Base-by-base conservation (phyloP, 2,888 invertebrate species). In the Rhogogaster chlorosoma region DNA sequence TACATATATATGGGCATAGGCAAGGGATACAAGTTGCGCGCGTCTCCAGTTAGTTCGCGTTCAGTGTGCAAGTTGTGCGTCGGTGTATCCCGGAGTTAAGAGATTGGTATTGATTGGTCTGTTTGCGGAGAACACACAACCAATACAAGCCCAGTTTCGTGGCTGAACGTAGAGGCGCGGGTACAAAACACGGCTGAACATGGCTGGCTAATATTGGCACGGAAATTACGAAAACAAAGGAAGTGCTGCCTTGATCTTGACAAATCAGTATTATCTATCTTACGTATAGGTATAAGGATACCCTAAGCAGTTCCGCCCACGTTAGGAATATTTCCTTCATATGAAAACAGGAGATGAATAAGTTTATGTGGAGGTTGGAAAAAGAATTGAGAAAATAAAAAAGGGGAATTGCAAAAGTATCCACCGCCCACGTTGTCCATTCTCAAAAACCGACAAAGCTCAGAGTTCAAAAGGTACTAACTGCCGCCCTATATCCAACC, bases 141-240 rank as follows among this genome's bases (percentile, higher is more conserved):
- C 91, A 90, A 91, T 92, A 91, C 90, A 88, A 88, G 85, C 70
- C 18, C 85, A 86, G 87, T 88, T 86, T 84, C 84, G 86, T 84
- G 84, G 78, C 32, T 32, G 82, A 29, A 75, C 73, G 42, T 64
- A 57, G 22, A 32, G 53, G 70, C 61, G 26, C 53, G 71, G 67
- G 45, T 64, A 78, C 85, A 83, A 83, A 85, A 85, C 71, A 89
- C 86, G 88, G 80, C 61, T 61, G 90, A 91, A 92, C 91, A 91
- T 90, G 89, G 84, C 91, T 90, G 91, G 91, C 92, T 91, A 92
- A 93, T 93, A 93, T 93, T 92, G 90, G 92, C 91, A 91, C 90
- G 92, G 91, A 92, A 93, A 92, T 93, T 93, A 92, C 92, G 91
- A 91, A 92, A 92, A 92, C 91, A 91, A 92, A 92, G 91, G 91